A percentile compares a stretch with the other conserved stretches of the same genome.
Evolutionary conservation across 2,888 invertebrate species (phyloP).

Genomic region (Pristionchus fissidentatus): DNA sequence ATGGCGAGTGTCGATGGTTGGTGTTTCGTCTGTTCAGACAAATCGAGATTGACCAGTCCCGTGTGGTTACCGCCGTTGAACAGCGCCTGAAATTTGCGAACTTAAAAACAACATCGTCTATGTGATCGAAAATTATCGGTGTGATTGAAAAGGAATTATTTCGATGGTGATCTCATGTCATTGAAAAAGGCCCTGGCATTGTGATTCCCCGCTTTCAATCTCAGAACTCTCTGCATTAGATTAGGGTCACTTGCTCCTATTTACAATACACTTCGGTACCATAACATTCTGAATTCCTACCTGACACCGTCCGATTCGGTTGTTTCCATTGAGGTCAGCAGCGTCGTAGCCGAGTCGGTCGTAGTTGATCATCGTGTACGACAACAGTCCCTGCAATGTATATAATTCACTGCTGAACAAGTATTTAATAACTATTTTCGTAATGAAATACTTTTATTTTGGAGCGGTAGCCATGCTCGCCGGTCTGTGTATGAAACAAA

Average conservation of each 20-base stretch:
- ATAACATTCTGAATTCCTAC: too few relatives aligned
- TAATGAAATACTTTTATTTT: too few relatives aligned
- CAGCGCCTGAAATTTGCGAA: constrained; percentile 57
- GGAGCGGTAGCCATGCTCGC: too few relatives aligned
- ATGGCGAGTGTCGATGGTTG: constrained; percentile 53
- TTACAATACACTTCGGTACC: too few relatives aligned
- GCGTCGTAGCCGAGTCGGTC: constrained; percentile 91
- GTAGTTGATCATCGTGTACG: constrained; percentile 95
- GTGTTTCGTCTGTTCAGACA: constrained; percentile 53
- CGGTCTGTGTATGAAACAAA: not conserved
- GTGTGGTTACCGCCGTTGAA: constrained; percentile 70
- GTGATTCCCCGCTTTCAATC: too few relatives aligned
- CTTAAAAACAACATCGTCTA: too few relatives aligned
- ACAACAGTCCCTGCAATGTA: constrained; percentile 88
- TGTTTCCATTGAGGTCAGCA: constrained; percentile 59
- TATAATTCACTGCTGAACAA: too few relatives aligned
- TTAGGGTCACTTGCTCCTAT: too few relatives aligned
- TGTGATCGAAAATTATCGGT: too few relatives aligned
- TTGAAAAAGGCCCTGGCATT: not conserved
- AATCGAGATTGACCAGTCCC: constrained; percentile 59
- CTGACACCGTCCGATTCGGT: constrained; percentile 58
- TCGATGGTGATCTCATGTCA: too few relatives aligned
- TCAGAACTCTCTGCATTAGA: too few relatives aligned
- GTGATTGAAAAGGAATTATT: too few relatives aligned
- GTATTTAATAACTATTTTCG: not conserved